These are phyloP conservation scores for Paraplagusia blochii DNA, from an alignment of 2,113 vertebrate genomes.

Conservation along the genomic window DNA sequence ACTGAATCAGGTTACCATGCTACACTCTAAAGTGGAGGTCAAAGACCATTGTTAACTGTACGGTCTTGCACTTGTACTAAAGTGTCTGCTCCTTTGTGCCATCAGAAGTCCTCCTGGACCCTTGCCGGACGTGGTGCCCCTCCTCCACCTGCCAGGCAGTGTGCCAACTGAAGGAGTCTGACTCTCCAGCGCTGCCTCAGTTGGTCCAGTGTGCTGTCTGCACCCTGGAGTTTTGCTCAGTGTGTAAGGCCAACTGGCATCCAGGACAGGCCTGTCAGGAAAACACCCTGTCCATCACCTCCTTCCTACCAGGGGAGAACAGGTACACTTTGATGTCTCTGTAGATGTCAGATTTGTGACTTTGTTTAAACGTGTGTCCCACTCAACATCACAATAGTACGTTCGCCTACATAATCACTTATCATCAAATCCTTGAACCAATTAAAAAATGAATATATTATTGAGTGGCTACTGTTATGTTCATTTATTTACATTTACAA, in stretches of 20 bases:
- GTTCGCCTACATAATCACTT: not conserved
- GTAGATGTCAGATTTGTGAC: no score
- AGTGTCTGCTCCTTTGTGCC: constrained; percentile 2
- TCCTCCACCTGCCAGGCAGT: constrained; percentile 94
- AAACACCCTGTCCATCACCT: constrained; percentile 82
- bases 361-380: not conserved
- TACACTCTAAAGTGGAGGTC: no score
- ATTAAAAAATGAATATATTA: no score
- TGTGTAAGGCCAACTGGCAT: constrained; percentile 95
- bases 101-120: constrained; percentile 94
- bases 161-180: constrained; percentile 90
- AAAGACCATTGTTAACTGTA: not conserved
- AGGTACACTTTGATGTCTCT: constrained; percentile 73
- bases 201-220: constrained; percentile 90
- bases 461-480: no score
- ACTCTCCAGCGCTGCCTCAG: constrained; percentile 82
- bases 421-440: no score
- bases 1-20: no score
- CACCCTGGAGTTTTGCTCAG: constrained; percentile 91
- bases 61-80: not conserved
- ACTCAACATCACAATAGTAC: not conserved
- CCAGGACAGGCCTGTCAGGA: constrained; percentile 92
- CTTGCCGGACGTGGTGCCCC: constrained; percentile 96
- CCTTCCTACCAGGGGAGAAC: constrained; percentile 92
- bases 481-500: no score